These are phyloP conservation scores for Pristis pectinata DNA, from an alignment of 2,797 vertebrate species.

Conservation along the genomic window DNA sequence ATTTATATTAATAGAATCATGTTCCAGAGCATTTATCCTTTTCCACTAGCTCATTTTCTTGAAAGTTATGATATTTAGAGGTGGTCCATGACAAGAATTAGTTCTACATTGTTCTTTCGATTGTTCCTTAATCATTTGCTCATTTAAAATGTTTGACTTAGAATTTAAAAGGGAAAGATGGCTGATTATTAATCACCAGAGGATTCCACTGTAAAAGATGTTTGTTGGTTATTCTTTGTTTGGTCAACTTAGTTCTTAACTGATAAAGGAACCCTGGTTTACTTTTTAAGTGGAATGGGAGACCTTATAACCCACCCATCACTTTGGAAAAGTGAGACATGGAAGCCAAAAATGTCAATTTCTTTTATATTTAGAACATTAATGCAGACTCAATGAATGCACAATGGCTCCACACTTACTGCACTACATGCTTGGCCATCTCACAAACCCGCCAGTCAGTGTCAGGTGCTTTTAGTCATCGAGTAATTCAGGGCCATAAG, in stretches of 20 bases:
- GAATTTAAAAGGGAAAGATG: neutral
- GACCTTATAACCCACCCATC: too few relatives aligned
- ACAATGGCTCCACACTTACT: too few relatives aligned
- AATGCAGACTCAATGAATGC: neutral
- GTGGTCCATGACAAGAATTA: neutral
- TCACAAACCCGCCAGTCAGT: too few relatives aligned
- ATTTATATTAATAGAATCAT: neutral
- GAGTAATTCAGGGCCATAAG: too few relatives aligned
- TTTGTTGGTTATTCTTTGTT: neutral
- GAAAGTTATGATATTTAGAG: neutral
- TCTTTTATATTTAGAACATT: neutral
- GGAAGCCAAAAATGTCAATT: neutral
- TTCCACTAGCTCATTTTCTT: neutral
- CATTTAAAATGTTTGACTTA: neutral
- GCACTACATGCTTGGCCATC: too few relatives aligned
- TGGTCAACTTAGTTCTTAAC: neutral
- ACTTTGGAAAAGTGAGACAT: neutral
- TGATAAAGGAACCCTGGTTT: neutral
- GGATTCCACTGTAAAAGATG: neutral
- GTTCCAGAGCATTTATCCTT: neutral
- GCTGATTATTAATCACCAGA: neutral
- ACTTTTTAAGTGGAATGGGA: neutral
- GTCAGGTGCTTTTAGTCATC: too few relatives aligned
- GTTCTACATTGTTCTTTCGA: neutral
- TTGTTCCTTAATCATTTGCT: neutral